Percentiles rank a stretch among this genome's conserved stretches.
Conservation (phyloP, 2,888 invertebrate genomes). For the Drosophila dives region DNA sequence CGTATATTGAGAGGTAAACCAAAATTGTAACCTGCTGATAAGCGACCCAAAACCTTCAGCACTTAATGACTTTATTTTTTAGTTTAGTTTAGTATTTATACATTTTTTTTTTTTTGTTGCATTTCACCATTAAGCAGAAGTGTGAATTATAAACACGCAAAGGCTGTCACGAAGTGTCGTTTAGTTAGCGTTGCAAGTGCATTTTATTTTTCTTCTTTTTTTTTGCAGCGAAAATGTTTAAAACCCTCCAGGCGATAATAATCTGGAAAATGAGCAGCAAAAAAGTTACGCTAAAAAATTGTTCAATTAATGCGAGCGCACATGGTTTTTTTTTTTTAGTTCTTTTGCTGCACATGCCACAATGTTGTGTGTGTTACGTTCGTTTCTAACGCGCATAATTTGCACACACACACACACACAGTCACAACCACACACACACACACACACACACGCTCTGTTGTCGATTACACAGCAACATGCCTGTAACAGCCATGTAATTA, state of each 20-base stretch:
- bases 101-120: not conserved
- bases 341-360: slow-evolving; percentile 11
- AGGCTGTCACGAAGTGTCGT: slow-evolving; percentile 42
- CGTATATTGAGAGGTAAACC: slow-evolving; percentile 28
- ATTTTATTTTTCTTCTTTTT: not conserved
- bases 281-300: slow-evolving; percentile 62
- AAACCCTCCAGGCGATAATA: slow-evolving; percentile 62
- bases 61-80: slow-evolving; percentile 67
- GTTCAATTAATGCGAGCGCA: slow-evolving; percentile 73
- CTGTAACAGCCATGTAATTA: slow-evolving; percentile 71
- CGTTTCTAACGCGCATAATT: slow-evolving; percentile 66
- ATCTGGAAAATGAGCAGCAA: slow-evolving; percentile 62
- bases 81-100: slow-evolving; percentile 7
- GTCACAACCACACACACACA: slow-evolving; percentile 4
- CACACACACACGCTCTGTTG: not conserved
- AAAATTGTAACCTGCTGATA: slow-evolving; percentile 53
- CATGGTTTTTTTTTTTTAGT: slow-evolving; percentile 43
- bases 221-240: slow-evolving; percentile 38
- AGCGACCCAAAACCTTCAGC: slow-evolving; percentile 34
- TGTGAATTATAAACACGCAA: slow-evolving; percentile 79
- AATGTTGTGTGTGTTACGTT: slow-evolving; percentile 48
- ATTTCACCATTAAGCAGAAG: slow-evolving; percentile 58
- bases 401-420: slow-evolving; percentile 24
- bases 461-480: slow-evolving; percentile 5
- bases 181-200: slow-evolving; percentile 58